Evolutionary conservation across 2,888 invertebrate genomes (phyloP), one percentile per base, ranked within the genome.

Genomic region (Leptopilina drosophilae): DNA sequence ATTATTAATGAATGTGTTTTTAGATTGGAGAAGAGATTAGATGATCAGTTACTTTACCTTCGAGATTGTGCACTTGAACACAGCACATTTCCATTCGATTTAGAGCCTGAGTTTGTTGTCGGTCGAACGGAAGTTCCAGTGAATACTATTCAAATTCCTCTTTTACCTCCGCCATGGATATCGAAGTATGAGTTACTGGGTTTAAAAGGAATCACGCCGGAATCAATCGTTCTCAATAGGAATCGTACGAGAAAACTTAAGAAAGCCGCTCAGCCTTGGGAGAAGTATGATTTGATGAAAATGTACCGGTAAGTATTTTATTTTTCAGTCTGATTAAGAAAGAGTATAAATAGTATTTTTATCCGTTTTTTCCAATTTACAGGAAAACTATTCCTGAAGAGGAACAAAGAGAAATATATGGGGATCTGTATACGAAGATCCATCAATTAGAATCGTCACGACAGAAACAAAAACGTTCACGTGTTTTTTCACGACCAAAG

Each of bases 281-380:
- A 97, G 89, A 96, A 97, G 93, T 97, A 95, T 92, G 99, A 99
- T 92, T 93, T 99, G 77, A 98, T 99, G 98, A 96, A 96, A 91
- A 94, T 95, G 81, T 99, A 99, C 91, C 96, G 98, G 94, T 95
- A 91, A 87, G 88, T 86, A 73, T 7, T 33, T 8, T 9, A 42
- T 53, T 77, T 9, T 12, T 11, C 42, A 20, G 12, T 4, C 49
- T 49, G 49, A 42, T 42, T 49, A 11, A 49, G 12, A 49, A 49
- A 49, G 8, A 42, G 42, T 42, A 8, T 1, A 42, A 42, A 6
- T 42, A 42, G 0, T 5, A 42, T 8, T 42, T 42, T 78, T 4
- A 64, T 40, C 4, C 33, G 8, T 46, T 59, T 67, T 76, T 46
- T 79, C 64, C 59, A 69, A 62, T 85, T 93, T 93, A 14, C 90